Conservation (phyloP, 2,113 vertebrate species). For the Hippotragus niger region DNA sequence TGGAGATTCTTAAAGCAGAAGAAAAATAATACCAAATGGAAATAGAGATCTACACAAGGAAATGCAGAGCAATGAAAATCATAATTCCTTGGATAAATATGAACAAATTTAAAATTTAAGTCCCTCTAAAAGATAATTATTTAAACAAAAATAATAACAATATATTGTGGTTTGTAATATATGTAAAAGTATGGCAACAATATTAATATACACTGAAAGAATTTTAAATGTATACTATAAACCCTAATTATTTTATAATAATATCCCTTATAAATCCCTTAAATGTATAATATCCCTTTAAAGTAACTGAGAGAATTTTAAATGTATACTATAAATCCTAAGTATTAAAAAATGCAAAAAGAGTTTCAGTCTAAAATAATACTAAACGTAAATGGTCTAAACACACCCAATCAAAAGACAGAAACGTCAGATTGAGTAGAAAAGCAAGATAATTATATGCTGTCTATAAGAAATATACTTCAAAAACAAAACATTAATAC, state of each 20-base stretch:
- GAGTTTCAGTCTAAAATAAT: not conserved
- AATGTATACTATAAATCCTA: not conserved
- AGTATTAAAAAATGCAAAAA: not conserved
- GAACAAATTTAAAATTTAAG: not conserved
- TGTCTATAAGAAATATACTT: not conserved
- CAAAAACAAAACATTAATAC: not conserved
- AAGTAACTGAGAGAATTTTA: not conserved
- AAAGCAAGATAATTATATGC: not conserved
- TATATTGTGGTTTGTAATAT: not conserved
- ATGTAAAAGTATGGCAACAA: not conserved
- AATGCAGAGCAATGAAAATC: not conserved
- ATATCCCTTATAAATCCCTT: not conserved
- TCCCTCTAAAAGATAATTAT: not conserved
- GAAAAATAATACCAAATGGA: not conserved
- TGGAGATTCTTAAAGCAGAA: not conserved
- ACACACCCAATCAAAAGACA: not conserved
- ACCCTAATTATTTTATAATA: not conserved
- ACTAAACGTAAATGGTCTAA: not conserved
- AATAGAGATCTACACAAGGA: not conserved
- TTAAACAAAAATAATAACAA: slow-evolving; percentile 20
- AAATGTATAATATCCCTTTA: not conserved
- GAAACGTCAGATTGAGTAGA: not conserved
- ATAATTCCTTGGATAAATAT: not conserved
- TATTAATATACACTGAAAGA: not conserved
- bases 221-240: not conserved